A percentile compares a stretch with the other conserved stretches of the same genome.
phyloP scores from a whole-genome alignment of 2,113 vertebrate genomes.

The Halichoeres trimaculatus region DNA sequence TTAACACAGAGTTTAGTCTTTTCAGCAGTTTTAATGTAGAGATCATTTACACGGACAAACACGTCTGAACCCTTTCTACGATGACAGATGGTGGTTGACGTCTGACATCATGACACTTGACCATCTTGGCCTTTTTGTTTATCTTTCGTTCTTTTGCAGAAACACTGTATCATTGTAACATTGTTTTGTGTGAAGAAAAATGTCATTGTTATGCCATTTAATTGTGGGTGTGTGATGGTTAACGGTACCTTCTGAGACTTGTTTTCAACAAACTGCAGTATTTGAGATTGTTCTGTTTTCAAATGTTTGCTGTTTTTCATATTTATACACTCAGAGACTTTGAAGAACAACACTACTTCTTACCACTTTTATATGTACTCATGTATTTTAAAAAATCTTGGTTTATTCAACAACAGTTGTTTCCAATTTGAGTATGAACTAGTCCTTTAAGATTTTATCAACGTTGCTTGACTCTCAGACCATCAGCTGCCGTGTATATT shows the following conservation, averaged over 20 bases:
- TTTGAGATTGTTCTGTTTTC: conserved; percentile 36
- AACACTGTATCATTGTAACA: conserved; percentile 32
- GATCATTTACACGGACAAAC: conserved; percentile 53
- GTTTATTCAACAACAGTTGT: conserved; percentile 41
- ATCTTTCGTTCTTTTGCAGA: conserved; percentile 13
- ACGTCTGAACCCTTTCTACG: conserved; percentile 54
- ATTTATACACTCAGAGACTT: conserved; percentile 42
- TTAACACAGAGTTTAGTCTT: conserved; percentile 63
- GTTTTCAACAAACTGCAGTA: conserved; percentile 38
- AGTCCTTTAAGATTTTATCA: conserved; percentile 48
- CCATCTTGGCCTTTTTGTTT: conserved; percentile 71
- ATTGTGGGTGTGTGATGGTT: conserved; percentile 31
- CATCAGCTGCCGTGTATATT: conserved; percentile 45
- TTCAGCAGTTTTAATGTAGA: conserved; percentile 69
- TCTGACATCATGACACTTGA: conserved; percentile 62
- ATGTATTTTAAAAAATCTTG: conserved; percentile 40
- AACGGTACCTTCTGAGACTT: conserved; percentile 26
- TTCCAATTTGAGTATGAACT: conserved; percentile 50
- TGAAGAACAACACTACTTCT: conserved; percentile 34
- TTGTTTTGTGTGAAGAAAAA: conserved; percentile 53
- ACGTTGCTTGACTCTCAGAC: conserved; percentile 42
- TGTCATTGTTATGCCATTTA: conserved; percentile 44
- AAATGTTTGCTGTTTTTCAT: conserved; percentile 42
- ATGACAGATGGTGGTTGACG: conserved; percentile 47
- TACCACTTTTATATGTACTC: conserved; percentile 49